These are phyloP conservation scores for Hymenopus coronatus DNA, from an alignment of 2,888 invertebrate species.

Conservation along the genomic window DNA sequence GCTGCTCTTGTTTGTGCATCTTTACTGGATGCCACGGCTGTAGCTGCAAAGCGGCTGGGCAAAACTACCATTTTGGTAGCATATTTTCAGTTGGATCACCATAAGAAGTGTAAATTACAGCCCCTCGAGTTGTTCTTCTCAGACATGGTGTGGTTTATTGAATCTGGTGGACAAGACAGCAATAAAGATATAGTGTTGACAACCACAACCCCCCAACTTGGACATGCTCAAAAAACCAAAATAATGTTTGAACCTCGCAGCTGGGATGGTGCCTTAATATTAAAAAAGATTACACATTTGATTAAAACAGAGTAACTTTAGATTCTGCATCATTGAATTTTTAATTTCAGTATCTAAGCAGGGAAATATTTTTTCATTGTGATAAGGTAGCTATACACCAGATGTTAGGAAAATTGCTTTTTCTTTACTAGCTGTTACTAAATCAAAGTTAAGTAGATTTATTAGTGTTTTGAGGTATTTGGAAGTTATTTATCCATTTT, in stretches of 20 bases:
- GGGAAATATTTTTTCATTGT: too few species aligned
- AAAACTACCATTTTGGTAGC: conserved; percentile 18
- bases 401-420: too few species aligned
- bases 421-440: too few species aligned
- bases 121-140: conserved; percentile 27
- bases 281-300: conserved; percentile 14
- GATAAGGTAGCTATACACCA: too few species aligned
- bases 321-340: too few species aligned
- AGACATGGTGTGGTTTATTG: conserved; percentile 26
- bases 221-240: not conserved
- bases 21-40: conserved; percentile 41
- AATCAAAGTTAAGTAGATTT: too few species aligned
- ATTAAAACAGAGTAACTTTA: not conserved
- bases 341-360: too few species aligned
- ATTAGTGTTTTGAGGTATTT: too few species aligned
- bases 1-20: conserved; percentile 40
- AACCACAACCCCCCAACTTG: not conserved
- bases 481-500: too few species aligned
- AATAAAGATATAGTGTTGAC: not conserved
- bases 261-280: not conserved
- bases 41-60: conserved; percentile 34
- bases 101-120: not conserved
- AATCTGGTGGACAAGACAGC: not conserved
- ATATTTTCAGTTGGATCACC: conserved; percentile 5
- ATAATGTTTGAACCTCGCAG: not conserved